Percentiles rank a stretch among this genome's conserved stretches.
Evolutionary conservation across 2,797 vertebrate species (phyloP).

Genomic region (Hypotaenidia okinawae): DNA sequence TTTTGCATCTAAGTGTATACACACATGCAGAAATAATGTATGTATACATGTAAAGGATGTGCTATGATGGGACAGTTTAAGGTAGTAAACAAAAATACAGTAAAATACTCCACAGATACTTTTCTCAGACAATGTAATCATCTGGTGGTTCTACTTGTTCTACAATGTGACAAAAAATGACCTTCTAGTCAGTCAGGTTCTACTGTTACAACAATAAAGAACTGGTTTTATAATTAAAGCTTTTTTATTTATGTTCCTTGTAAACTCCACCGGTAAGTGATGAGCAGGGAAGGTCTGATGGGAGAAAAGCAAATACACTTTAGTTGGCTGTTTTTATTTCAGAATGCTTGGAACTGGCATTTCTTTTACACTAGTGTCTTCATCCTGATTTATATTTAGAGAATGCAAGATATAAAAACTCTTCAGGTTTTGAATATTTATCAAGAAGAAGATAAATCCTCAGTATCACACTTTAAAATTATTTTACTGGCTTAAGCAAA

Average conservation of each 20-base stretch:
- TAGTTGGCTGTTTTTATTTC: background rate
- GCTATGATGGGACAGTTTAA: background rate
- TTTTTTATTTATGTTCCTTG: background rate
- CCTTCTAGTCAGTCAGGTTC: background rate
- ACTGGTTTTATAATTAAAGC: background rate
- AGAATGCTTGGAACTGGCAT: background rate
- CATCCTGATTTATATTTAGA: background rate
- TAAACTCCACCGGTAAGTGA: background rate
- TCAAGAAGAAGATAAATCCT: conserved; percentile 7
- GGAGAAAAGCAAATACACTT: background rate
- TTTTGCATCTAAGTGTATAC: background rate
- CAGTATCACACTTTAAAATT: background rate
- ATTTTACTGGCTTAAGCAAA: conserved; percentile 14
- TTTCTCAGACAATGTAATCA: background rate
- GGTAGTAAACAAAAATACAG: background rate
- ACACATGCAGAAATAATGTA: background rate
- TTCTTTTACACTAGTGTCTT: background rate
- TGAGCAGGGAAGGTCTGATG: background rate
- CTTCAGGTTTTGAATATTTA: background rate
- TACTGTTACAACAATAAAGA: background rate
- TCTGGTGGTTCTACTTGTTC: background rate
- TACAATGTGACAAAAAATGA: background rate
- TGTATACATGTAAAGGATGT: background rate
- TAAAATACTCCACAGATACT: background rate
- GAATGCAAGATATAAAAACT: background rate